Conservation (phyloP, 2,797 vertebrate genomes). For the Scolopax bukidnonensis region DNA sequence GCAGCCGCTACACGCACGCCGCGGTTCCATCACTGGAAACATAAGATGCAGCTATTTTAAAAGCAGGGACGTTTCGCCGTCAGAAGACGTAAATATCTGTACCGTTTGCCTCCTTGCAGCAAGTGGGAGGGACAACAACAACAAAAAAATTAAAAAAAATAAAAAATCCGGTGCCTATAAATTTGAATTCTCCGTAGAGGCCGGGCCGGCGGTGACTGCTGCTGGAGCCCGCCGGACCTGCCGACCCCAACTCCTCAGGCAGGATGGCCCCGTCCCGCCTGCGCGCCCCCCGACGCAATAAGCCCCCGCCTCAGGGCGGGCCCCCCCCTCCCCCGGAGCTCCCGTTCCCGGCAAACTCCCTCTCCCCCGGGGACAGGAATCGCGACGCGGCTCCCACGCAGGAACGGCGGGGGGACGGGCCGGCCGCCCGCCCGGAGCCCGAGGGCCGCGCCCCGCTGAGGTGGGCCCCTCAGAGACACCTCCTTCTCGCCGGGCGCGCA, state of each 20-base stretch:
- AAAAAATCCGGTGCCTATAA: neutral
- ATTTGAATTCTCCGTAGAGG: conserved; percentile 10
- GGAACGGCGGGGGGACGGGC: neutral
- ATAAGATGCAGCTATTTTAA: neutral
- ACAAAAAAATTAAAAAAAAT: neutral
- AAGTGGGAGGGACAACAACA: neutral
- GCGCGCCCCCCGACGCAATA: neutral
- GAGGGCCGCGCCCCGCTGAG: neutral
- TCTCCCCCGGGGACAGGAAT: neutral
- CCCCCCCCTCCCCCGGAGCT: neutral
- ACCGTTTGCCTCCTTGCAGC: neutral
- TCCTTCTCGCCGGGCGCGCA: neutral
- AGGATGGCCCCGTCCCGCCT: neutral
- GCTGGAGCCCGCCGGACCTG: neutral
- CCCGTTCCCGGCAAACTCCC: neutral
- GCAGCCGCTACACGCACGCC: neutral
- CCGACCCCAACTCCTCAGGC: neutral
- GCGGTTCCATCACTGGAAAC: neutral
- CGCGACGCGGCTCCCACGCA: neutral
- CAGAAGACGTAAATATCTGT: neutral
- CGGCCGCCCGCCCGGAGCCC: neutral
- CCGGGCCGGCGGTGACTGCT: neutral
- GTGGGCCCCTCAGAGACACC: neutral
- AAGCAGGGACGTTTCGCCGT: neutral
- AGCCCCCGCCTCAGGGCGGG: neutral